Percentiles rank a stretch among this genome's conserved stretches.
Evolutionary conservation across 2,113 vertebrate genomes (phyloP).

Genomic region (Thamnophis sirtalis): DNA sequence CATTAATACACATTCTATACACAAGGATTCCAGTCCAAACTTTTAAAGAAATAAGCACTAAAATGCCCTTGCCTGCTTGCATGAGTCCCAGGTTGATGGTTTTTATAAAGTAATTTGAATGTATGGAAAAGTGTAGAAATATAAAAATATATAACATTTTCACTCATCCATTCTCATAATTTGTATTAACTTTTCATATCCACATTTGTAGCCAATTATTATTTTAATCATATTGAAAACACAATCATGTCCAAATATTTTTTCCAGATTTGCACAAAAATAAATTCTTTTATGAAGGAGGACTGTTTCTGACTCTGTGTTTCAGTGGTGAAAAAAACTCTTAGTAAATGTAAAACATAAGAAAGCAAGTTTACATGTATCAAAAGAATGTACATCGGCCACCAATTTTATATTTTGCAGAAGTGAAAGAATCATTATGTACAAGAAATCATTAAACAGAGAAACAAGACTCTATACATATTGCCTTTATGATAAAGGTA

Average conservation of each 20-base stretch:
- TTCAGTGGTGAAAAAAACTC: background rate
- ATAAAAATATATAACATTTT: background rate
- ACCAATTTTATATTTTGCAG: background rate
- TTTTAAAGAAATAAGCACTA: background rate
- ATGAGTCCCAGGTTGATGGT: background rate
- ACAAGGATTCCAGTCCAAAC: background rate
- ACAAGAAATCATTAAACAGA: slow-evolving; percentile 8
- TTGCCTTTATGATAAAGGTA: background rate
- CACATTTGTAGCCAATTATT: background rate
- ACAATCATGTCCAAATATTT: background rate
- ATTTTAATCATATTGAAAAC: background rate
- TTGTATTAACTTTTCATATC: background rate
- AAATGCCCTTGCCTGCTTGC: background rate
- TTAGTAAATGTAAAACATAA: background rate
- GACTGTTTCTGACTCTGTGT: background rate
- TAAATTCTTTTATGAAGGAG: too few relatives aligned
- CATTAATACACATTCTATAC: background rate
- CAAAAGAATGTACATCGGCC: background rate
- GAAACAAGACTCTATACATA: background rate
- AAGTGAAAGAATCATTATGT: background rate
- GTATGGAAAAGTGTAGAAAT: background rate
- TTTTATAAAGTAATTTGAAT: background rate
- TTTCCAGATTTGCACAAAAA: background rate
- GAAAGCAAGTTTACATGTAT: background rate
- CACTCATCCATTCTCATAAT: background rate